Conservation (phyloP, 1,140 invertebrate species). For the Gryon sp. region DNA sequence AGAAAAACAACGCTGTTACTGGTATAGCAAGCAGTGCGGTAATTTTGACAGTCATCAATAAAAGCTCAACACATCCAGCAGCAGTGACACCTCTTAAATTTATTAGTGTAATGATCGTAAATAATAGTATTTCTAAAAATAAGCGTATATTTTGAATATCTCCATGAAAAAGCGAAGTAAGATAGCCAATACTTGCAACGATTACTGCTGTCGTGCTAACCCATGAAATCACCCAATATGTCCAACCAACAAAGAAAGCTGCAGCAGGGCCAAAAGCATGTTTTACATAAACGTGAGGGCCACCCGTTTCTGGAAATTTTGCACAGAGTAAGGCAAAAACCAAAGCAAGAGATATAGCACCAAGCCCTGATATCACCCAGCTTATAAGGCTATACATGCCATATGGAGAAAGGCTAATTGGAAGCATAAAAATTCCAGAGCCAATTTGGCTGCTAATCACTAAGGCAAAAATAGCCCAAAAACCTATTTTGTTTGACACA, state of each 20-base stretch:
- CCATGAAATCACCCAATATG: conserved; percentile 28
- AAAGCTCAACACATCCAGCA: conserved; percentile 27
- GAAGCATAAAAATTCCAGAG: conserved; percentile 35
- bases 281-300: conserved; percentile 29
- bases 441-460: conserved; percentile 33
- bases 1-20: conserved; percentile 23
- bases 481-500: conserved; percentile 35
- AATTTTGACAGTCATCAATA: conserved; percentile 25
- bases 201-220: conserved; percentile 26
- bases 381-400: conserved; percentile 24
- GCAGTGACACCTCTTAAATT: conserved; percentile 29
- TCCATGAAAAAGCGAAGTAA: conserved; percentile 21
- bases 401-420: conserved; percentile 28
- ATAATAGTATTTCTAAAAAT: conserved; percentile 25
- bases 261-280: conserved; percentile 22
- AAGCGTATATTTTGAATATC: conserved; percentile 17
- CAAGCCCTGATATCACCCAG: conserved; percentile 33
- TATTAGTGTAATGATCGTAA: conserved; percentile 13
- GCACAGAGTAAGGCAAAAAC: conserved; percentile 25
- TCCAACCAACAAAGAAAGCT: conserved; percentile 39
- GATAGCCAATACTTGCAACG: conserved; percentile 24
- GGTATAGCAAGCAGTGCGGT: conserved; percentile 20
- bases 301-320: conserved; percentile 36
- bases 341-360: conserved; percentile 32
- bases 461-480: conserved; percentile 36